Evolutionary conservation across 1,140 invertebrate species (phyloP).

Genomic region (Heliconius hewitsoni): DNA sequence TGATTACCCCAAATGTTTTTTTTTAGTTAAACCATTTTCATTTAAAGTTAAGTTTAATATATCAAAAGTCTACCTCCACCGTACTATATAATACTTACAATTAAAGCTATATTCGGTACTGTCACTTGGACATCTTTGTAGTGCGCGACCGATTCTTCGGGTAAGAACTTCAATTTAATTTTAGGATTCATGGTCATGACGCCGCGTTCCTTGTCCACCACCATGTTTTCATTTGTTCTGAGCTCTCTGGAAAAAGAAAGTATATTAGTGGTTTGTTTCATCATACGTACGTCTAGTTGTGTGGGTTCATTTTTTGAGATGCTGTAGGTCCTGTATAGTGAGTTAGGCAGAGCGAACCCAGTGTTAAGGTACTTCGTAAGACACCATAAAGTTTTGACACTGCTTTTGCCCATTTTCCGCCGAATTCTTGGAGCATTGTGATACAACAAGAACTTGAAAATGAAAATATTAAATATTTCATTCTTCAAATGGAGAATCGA

Average conservation of each 20-base stretch:
- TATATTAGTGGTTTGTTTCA: not conserved
- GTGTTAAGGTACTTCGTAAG: no score
- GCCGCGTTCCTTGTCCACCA: conserved; percentile 53
- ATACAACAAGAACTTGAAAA: no score
- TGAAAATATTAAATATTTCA: no score
- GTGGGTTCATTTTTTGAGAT: not conserved
- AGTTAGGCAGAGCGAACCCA: no score
- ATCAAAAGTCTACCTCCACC: not conserved
- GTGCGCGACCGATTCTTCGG: conserved; percentile 53
- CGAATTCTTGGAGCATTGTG: no score
- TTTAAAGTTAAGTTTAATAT: not conserved
- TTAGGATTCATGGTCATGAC: conserved; percentile 60
- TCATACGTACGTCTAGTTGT: not conserved
- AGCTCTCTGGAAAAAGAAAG: conserved; percentile 50
- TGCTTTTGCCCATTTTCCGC: no score
- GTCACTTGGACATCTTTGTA: conserved; percentile 51
- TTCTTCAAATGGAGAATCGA: no score
- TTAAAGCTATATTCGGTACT: conserved; percentile 62
- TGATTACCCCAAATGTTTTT: no score
- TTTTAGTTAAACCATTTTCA: no score
- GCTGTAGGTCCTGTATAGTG: no score
- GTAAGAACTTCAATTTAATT: conserved; percentile 51
- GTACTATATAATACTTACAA: conserved; percentile 54
- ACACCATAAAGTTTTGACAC: no score
- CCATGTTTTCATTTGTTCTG: conserved; percentile 64